phyloP scores from a whole-genome alignment of 1,140 invertebrate genomes.

The Macrobrachium rosenbergii region DNA sequence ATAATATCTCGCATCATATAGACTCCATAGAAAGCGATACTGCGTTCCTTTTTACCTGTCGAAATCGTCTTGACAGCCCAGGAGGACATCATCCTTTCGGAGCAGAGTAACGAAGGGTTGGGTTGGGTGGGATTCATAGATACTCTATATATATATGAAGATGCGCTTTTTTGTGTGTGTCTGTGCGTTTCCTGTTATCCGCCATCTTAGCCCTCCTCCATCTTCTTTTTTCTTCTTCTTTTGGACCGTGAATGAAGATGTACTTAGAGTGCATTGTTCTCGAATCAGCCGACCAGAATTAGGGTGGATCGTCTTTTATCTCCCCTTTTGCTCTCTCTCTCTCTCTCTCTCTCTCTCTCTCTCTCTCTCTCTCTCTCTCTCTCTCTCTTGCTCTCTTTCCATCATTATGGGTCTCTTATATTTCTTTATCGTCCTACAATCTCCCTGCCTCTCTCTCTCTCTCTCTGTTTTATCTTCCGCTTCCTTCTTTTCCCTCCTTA shows the following conservation, averaged over 20 bases:
- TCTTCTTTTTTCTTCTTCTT: conserved; percentile 1
- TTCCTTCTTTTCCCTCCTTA: neutral
- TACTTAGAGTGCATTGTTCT: neutral
- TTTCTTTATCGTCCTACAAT: neutral
- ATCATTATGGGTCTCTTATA: neutral
- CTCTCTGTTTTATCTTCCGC: neutral
- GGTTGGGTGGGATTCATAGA: no score
- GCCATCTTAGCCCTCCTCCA: neutral
- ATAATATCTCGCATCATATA: no score
- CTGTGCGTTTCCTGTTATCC: no score
- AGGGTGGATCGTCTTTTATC: neutral
- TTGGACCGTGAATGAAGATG: neutral
- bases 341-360: neutral
- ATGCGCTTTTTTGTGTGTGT: no score
- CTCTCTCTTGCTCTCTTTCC: neutral
- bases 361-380: neutral
- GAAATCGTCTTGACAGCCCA: no score
- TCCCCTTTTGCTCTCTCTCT: neutral
- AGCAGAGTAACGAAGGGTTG: no score
- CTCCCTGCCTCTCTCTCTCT: neutral
- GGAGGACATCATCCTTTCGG: no score
- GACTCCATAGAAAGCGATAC: no score
- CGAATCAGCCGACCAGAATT: no score
- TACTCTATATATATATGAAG: no score
- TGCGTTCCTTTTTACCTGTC: no score